A percentile compares a stretch with the other conserved stretches of the same genome.
Evolutionary conservation across 2,888 invertebrate species (phyloP).

Genomic region (Orchesellides sinensis): DNA sequence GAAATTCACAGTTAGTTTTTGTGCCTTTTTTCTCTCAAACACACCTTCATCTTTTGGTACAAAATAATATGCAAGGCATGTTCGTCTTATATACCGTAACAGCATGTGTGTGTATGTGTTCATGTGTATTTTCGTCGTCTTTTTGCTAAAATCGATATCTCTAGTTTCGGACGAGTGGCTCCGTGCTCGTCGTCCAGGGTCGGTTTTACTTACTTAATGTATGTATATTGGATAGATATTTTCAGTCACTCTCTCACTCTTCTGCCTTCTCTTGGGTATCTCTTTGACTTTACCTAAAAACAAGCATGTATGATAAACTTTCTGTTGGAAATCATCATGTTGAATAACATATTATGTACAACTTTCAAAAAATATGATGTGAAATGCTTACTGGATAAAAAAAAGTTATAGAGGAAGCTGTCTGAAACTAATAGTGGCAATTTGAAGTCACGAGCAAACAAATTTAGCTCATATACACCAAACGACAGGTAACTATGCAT

Average conservation of each 20-base stretch:
- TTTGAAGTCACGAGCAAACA: too few relatives aligned
- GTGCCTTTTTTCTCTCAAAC: background rate
- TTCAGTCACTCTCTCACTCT: background rate
- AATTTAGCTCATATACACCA: too few relatives aligned
- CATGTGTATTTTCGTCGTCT: conserved; percentile 52
- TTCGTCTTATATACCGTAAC: background rate
- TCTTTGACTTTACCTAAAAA: background rate
- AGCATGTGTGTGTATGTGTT: conserved; percentile 27
- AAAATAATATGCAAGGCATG: too few relatives aligned
- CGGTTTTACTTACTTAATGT: conserved; percentile 27
- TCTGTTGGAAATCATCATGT: too few relatives aligned
- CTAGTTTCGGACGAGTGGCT: conserved; percentile 60
- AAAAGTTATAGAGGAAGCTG: too few relatives aligned
- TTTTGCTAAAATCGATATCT: conserved; percentile 62
- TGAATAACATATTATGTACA: background rate
- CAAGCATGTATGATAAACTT: too few relatives aligned
- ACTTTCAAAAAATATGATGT: background rate
- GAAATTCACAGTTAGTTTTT: background rate
- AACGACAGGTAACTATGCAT: too few relatives aligned
- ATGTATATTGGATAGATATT: background rate
- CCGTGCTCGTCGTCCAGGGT: conserved; percentile 63
- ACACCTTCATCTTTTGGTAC: conserved; percentile 3
- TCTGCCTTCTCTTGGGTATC: background rate
- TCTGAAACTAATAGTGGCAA: too few relatives aligned
- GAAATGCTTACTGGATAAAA: too few relatives aligned